Percentiles rank a stretch among this genome's conserved stretches.
phyloP scores from a whole-genome alignment of 2,113 vertebrate species.

The Phaetusa simplex region DNA sequence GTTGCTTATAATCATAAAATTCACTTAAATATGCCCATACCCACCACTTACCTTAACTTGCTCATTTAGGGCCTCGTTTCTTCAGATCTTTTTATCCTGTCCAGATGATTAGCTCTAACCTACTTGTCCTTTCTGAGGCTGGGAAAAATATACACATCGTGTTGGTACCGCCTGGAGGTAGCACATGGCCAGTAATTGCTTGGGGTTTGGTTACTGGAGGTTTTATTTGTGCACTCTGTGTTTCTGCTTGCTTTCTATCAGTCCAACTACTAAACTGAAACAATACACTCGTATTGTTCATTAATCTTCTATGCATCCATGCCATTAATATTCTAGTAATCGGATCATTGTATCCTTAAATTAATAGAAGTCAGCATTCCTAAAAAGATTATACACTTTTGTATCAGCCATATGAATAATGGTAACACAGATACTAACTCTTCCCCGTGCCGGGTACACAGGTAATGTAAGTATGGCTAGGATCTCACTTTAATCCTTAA shows the following conservation, averaged over 20 bases:
- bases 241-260: neutral
- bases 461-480: neutral
- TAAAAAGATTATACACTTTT: neutral
- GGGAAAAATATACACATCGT: neutral
- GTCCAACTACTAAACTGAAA: neutral
- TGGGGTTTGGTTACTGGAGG: neutral
- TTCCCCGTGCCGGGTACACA: neutral
- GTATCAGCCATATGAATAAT: neutral
- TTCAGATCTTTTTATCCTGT: neutral
- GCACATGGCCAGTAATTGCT: neutral
- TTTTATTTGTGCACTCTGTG: neutral
- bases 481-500: neutral
- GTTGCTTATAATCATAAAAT: neutral
- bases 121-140: neutral
- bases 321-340: constrained; percentile 12
- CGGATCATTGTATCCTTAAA: neutral
- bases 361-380: constrained; percentile 20
- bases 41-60: neutral
- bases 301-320: neutral
- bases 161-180: neutral
- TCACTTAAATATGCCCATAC: neutral
- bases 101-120: neutral
- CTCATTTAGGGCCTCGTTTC: neutral
- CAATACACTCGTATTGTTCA: neutral
- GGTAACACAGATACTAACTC: neutral